These are phyloP conservation scores for Tetanocera ferruginea DNA, from an alignment of 2,888 invertebrate species.

Conservation along the genomic window DNA sequence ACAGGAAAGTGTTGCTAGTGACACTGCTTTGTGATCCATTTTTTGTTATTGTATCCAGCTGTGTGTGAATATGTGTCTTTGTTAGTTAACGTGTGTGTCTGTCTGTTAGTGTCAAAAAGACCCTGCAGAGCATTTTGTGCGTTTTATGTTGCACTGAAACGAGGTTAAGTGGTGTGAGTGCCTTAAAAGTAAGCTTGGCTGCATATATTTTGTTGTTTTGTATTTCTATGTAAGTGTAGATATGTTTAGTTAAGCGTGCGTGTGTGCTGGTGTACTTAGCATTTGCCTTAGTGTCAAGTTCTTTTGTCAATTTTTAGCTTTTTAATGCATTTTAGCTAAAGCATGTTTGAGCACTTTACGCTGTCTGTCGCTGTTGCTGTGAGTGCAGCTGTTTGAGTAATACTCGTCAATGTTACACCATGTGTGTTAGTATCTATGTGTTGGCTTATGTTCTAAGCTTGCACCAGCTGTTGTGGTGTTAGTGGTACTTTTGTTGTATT, in stretches of 20 bases:
- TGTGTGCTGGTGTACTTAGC: neutral
- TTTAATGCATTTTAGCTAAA: conserved; percentile 12
- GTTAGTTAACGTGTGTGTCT: neutral
- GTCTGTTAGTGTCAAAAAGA: neutral
- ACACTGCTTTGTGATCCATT: neutral
- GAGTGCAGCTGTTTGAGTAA: conserved; percentile 9
- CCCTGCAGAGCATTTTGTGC: conserved; percentile 25
- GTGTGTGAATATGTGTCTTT: neutral
- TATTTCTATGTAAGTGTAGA: too few species aligned
- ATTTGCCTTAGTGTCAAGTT: conserved; percentile 3
- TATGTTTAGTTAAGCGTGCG: neutral
- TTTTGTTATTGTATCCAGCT: neutral
- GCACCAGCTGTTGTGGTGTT: neutral
- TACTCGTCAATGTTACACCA: neutral
- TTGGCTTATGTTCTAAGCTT: neutral
- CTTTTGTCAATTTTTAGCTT: conserved; percentile 28
- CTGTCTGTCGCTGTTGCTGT: neutral
- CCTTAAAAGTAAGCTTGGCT: neutral
- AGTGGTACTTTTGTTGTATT: neutral
- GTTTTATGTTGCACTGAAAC: conserved; percentile 20
- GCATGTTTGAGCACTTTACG: neutral
- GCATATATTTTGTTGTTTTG: too few species aligned
- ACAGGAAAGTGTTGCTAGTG: conserved; percentile 4
- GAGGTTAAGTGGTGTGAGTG: conserved; percentile 31
- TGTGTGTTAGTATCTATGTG: neutral